Conservation (phyloP, 2,113 vertebrate genomes). For the Pelobates fuscus region DNA sequence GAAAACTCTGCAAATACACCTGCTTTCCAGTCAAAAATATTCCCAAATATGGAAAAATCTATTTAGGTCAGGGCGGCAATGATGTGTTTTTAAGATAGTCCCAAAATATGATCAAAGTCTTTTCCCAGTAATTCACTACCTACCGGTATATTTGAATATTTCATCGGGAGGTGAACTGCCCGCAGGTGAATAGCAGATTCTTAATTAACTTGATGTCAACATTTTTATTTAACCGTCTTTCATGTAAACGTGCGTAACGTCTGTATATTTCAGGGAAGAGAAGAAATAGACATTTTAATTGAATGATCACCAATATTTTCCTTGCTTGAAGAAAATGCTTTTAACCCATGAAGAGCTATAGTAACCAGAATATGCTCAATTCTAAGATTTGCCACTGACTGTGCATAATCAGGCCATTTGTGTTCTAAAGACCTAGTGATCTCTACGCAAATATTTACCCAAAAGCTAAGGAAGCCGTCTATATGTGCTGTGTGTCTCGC, state of each 20-base stretch:
- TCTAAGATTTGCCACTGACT: no score
- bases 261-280: conserved; percentile 10
- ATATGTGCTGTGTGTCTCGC: no score
- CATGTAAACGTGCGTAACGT: conserved; percentile 45
- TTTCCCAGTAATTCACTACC: conserved; percentile 27
- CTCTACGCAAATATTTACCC: no score
- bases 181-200: conserved; percentile 47
- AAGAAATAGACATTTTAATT: conserved; percentile 38
- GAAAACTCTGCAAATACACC: no score
- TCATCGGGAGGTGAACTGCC: conserved; percentile 49
- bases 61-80: conserved; percentile 28
- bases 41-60: background rate
- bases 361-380: background rate
- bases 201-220: conserved; percentile 58
- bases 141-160: no score
- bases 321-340: background rate
- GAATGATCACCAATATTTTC: conserved; percentile 15
- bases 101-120: conserved; percentile 39
- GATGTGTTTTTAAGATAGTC: conserved; percentile 2
- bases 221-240: conserved; percentile 44
- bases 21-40: background rate
- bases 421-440: no score
- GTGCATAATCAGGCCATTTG: no score
- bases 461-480: no score
- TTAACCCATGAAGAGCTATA: conserved; percentile 12